These are phyloP conservation scores for Lytechinus pictus DNA, from an alignment of 35 echinoderm and acorn worm genomes.

Conservation along the genomic window DNA sequence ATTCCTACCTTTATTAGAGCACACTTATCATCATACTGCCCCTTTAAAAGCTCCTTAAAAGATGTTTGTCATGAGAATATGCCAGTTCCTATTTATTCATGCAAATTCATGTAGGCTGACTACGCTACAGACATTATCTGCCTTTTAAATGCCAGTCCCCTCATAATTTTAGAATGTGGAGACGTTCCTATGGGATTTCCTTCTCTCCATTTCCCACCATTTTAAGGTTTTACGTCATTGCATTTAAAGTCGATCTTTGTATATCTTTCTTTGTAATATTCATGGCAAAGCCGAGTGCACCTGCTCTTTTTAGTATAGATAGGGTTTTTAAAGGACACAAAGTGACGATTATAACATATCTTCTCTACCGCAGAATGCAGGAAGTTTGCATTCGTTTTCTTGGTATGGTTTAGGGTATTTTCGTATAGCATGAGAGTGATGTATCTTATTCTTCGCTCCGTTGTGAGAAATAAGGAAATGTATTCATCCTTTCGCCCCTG, in stretches of 20 bases:
- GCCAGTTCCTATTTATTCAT: not conserved
- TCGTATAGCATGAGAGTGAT: not conserved
- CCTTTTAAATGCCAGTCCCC: no score
- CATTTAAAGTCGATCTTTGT: not conserved
- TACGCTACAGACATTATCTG: no score
- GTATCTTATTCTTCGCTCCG: not conserved
- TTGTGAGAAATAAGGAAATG: not conserved
- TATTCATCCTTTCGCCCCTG: not conserved
- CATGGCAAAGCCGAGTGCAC: not conserved
- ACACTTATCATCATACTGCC: no score
- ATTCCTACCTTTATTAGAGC: no score
- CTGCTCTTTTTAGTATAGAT: not conserved
- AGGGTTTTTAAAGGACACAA: not conserved
- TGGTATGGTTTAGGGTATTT: not conserved
- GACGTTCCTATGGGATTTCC: not conserved
- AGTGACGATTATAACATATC: not conserved
- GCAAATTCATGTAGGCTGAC: no score
- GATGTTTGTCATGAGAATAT: no score
- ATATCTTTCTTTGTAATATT: not conserved
- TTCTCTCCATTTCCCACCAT: not conserved
- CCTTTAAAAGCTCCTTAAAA: no score
- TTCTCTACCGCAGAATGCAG: not conserved
- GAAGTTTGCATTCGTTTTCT: not conserved
- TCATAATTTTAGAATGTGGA: no score
- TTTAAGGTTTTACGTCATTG: not conserved